Conservation (phyloP, 2,113 vertebrate species). For the Turdus rufiventris region DNA sequence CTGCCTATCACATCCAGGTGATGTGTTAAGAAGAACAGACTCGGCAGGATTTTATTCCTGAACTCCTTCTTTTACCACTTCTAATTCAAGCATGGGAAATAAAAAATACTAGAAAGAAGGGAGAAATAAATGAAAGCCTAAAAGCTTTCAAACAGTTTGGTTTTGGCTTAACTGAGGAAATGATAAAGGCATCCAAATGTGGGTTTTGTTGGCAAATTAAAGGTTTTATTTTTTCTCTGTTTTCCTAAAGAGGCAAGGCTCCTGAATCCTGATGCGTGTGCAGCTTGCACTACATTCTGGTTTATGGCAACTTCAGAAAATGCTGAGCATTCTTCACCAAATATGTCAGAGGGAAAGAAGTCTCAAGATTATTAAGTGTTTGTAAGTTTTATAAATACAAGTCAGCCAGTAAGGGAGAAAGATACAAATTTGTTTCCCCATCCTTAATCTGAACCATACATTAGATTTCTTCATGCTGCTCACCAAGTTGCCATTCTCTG, state of each 20-base stretch:
- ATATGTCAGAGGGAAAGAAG: conserved; percentile 13
- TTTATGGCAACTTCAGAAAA: conserved; percentile 20
- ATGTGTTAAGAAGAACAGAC: neutral
- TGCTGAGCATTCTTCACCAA: conserved; percentile 10
- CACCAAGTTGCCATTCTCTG: neutral
- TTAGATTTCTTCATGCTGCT: neutral
- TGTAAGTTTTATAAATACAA: neutral
- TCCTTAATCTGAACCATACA: conserved; percentile 34
- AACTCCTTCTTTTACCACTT: neutral
- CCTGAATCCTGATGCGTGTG: neutral
- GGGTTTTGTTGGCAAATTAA: conserved; percentile 4
- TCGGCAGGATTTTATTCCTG: neutral
- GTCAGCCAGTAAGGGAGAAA: neutral
- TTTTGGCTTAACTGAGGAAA: conserved; percentile 33
- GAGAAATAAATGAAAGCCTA: conserved; percentile 10
- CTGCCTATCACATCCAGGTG: neutral
- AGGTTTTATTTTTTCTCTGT: neutral
- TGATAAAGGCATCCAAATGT: neutral
- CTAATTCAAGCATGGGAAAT: neutral
- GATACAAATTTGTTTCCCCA: neutral
- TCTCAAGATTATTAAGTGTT: conserved; percentile 15
- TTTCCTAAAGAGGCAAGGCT: neutral
- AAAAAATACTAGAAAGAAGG: conserved; percentile 18
- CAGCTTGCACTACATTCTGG: neutral
- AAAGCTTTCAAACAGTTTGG: conserved; percentile 12